Percentiles rank a stretch among this genome's conserved stretches.
Conservation (phyloP, 2,888 invertebrate genomes). For the Aquatica leii region DNA sequence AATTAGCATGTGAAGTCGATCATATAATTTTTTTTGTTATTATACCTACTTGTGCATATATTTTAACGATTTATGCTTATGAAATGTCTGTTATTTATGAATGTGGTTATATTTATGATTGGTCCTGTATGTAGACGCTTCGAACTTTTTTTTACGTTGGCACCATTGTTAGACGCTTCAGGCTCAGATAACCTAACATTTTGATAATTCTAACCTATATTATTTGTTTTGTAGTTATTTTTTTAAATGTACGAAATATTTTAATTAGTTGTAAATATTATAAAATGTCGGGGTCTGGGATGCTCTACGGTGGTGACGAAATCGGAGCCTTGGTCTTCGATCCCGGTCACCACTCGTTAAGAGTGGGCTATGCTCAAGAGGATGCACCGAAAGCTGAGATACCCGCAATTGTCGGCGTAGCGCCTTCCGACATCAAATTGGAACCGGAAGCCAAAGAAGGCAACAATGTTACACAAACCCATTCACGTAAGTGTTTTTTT, state of each 20-base stretch:
- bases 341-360: constrained; percentile 88
- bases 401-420: constrained; percentile 89
- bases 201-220: neutral
- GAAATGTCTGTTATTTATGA: no score
- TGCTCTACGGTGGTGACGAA: constrained; percentile 95
- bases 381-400: constrained; percentile 99
- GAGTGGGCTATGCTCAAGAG: constrained; percentile 96
- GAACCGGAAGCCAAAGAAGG: constrained; percentile 82
- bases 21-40: no score
- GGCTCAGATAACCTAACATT: no score
- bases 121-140: no score
- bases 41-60: no score
- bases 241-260: constrained; percentile 3
- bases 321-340: constrained; percentile 99
- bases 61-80: no score
- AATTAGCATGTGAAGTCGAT: no score
- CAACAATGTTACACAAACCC: constrained; percentile 49
- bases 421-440: constrained; percentile 72
- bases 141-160: no score
- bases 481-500: neutral
- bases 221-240: constrained; percentile 4
- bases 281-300: constrained; percentile 62
- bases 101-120: no score
- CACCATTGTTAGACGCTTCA: no score
- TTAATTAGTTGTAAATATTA: neutral